These are phyloP conservation scores for Actinemys pallida DNA, from an alignment of 2,113 vertebrate genomes.

Conservation along the genomic window DNA sequence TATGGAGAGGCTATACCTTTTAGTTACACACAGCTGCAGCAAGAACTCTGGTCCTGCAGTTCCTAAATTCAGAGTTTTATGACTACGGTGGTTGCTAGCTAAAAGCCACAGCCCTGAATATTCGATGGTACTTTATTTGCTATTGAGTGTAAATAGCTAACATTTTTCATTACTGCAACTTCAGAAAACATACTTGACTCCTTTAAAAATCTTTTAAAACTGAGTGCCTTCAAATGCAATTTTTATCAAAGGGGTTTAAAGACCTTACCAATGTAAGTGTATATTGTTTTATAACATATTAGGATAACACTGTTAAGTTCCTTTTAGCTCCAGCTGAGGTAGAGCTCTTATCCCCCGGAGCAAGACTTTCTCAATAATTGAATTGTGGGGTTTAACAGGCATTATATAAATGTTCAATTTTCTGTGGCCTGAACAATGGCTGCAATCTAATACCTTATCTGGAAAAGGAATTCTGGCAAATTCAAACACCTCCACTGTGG, in stretches of 20 bases:
- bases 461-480: background rate
- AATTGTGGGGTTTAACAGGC: background rate
- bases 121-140: background rate
- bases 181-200: background rate
- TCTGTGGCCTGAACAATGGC: background rate
- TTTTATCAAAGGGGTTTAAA: background rate
- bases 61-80: background rate
- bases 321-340: background rate
- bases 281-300: background rate
- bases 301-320: background rate
- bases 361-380: background rate
- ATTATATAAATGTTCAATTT: background rate
- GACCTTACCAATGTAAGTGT: background rate
- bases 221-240: background rate
- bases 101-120: background rate
- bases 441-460: background rate
- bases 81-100: background rate
- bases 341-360: background rate
- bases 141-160: background rate
- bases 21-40: background rate
- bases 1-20: background rate
- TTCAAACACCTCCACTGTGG: background rate
- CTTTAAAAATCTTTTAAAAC: background rate
- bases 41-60: background rate
- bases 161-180: background rate